phyloP scores from a whole-genome alignment of 2,888 invertebrate genomes.

The Gibbula magus region DNA sequence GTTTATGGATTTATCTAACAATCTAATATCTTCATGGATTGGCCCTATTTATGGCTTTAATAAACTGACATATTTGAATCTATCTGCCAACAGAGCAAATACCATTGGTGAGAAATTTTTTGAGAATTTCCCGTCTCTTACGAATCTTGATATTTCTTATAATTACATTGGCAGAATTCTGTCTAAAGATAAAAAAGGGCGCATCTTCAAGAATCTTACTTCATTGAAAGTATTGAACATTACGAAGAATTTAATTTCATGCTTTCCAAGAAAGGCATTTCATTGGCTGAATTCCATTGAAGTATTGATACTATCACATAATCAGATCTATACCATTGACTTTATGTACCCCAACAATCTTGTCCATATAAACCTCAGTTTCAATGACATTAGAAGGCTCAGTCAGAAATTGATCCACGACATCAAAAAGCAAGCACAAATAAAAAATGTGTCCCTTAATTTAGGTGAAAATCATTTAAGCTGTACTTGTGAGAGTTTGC shows the following conservation, averaged over 20 bases:
- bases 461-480: neutral
- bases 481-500: conserved; percentile 16
- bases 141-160: neutral
- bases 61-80: conserved; percentile 19
- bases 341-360: conserved; percentile 14
- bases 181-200: neutral
- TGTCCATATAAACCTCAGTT: neutral
- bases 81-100: neutral
- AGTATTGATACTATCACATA: neutral
- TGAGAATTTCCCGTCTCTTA: neutral
- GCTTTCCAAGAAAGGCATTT: neutral
- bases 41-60: conserved; percentile 22
- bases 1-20: conserved; percentile 9
- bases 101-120: conserved; percentile 10
- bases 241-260: neutral
- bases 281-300: neutral
- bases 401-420: neutral
- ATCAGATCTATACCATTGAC: neutral
- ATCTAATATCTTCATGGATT: neutral
- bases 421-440: neutral
- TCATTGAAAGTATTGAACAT: neutral
- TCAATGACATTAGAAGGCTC: too few species aligned
- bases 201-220: neutral
- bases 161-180: neutral
- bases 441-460: neutral